Base-by-base conservation (phyloP, 92 coral and sea anemone species). In the Actinostola sp. region DNA sequence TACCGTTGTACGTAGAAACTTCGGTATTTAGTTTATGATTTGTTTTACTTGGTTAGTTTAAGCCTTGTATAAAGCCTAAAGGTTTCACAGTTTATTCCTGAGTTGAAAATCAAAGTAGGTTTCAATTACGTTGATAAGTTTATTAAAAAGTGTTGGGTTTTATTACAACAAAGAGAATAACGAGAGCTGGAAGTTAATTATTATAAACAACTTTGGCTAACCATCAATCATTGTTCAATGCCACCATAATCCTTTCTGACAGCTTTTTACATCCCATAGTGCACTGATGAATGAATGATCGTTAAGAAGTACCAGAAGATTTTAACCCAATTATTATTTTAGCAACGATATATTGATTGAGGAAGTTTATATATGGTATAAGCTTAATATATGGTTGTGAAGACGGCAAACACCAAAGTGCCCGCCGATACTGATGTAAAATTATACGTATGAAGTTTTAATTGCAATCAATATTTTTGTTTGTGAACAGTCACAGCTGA, bases 1-100 rank as follows among this genome's bases (percentile, higher is more conserved):
- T 36, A 66, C 20, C 29, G 66, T 46, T 76, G 39, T 74, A 29
- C 45, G 27, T 73, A 66, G 69, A 82, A 67, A 64, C 73, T 15
- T 29, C 27, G 70, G 69, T 58, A 66, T 83, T 63, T 39, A 7
- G 7, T 7, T 14, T 39, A 14, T 61, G 32, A 62, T 33, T 14
- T 7, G 45, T 39, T 39, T 39, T 39, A 39, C 14, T 39, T 39
- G 45, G 45, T 39, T 7, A 7, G 45, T 39, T n/a, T n/a, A n/a
- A n/a, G n/a, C n/a, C n/a, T n/a, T n/a, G n/a, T n/a, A n/a, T n/a
- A n/a, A n/a, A n/a, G n/a, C n/a, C n/a, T n/a, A n/a, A n/a, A n/a
- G n/a, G n/a, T n/a, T n/a, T n/a, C n/a, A n/a, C n/a, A n/a, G n/a
- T n/a, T 36, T 36, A 11, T 36, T 36, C 42, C 11, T 36, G 4